Conservation (phyloP, 1,140 invertebrate genomes). For the Drosophila baimaii region DNA sequence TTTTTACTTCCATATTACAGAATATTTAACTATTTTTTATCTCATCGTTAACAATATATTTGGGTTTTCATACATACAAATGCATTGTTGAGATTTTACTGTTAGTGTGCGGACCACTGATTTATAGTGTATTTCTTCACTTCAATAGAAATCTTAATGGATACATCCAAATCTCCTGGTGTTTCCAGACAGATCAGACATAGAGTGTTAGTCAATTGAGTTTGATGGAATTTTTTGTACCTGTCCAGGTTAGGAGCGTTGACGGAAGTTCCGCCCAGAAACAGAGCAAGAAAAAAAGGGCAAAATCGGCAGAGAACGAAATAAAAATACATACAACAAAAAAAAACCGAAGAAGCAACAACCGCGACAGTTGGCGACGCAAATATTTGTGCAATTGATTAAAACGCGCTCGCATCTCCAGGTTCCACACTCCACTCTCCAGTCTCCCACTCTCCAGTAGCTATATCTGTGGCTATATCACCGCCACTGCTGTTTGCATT, state of each 20-base stretch:
- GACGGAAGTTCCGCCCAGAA: slow-evolving; percentile 16
- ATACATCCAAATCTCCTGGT: too few relatives aligned
- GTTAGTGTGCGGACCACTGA: too few relatives aligned
- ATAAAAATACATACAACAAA: background rate
- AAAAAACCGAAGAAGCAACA: background rate
- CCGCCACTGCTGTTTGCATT: slow-evolving; percentile 17
- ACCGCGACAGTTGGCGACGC: slow-evolving; percentile 11
- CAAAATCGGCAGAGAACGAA: slow-evolving; percentile 1
- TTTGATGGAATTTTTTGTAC: background rate
- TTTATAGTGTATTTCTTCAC: too few relatives aligned
- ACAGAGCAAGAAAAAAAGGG: background rate
- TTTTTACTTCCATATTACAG: too few relatives aligned
- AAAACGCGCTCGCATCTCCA: slow-evolving; percentile 32
- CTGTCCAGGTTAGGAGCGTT: too few relatives aligned
- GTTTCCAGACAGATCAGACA: too few relatives aligned
- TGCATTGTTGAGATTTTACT: too few relatives aligned
- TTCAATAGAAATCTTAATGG: too few relatives aligned
- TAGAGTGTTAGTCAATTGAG: too few relatives aligned
- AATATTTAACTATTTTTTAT: too few relatives aligned
- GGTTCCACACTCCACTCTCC: background rate
- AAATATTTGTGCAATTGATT: slow-evolving; percentile 79
- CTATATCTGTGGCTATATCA: slow-evolving; percentile 14
- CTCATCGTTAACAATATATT: too few relatives aligned
- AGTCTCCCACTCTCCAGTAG: slow-evolving; percentile 2
- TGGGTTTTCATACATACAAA: too few relatives aligned